Conservation (phyloP, 2,797 vertebrate species). For the Sebastes taczanowskii region DNA sequence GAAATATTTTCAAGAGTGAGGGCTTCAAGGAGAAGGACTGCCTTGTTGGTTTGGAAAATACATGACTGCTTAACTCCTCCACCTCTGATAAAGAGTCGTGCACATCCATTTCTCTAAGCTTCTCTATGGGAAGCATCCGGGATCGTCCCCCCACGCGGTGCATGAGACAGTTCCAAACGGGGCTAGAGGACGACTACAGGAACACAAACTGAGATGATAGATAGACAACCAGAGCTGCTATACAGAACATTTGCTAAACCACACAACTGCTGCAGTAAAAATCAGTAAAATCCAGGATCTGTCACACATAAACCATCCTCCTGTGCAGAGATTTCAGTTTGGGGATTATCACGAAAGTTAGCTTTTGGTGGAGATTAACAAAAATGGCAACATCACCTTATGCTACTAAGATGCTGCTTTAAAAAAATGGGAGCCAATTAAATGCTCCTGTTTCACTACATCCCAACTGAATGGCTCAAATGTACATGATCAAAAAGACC, state of each 20-base stretch:
- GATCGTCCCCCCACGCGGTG: constrained; percentile 15
- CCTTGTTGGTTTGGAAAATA: not conserved
- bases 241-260: constrained; percentile 53
- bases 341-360: constrained; percentile 13
- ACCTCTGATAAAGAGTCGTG: not conserved
- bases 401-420: constrained; percentile 32
- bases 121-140: constrained; percentile 15
- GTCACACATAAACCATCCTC: constrained; percentile 42
- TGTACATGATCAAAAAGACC: constrained; percentile 28
- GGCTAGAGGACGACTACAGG: constrained; percentile 49
- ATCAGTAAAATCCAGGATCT: constrained; percentile 44
- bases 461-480: constrained; percentile 45
- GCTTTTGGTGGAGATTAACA: constrained; percentile 28
- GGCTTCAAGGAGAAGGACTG: not conserved
- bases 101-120: not conserved
- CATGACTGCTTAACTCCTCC: not conserved
- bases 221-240: constrained; percentile 53
- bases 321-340: constrained; percentile 17
- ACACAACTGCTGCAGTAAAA: constrained; percentile 58
- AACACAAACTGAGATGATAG: constrained; percentile 66
- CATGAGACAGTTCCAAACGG: constrained; percentile 26
- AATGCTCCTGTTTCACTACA: constrained; percentile 28
- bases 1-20: not conserved
- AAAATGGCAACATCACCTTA: constrained; percentile 20
- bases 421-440: constrained; percentile 16